phyloP scores from a whole-genome alignment of 1,140 invertebrate genomes.

The Leptopilina boulardi region DNA sequence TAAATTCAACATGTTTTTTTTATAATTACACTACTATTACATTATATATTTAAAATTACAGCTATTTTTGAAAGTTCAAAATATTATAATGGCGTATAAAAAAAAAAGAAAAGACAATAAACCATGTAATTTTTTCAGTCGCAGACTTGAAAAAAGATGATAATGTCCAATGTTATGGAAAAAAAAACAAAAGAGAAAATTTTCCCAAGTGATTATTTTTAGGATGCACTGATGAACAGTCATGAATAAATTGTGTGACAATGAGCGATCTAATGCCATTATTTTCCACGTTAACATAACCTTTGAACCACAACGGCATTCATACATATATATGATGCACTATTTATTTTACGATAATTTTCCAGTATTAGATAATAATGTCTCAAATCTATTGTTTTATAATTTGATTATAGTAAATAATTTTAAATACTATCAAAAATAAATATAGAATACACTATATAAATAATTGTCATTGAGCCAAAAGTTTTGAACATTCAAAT shows the following conservation, averaged over 20 bases:
- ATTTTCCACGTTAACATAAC: conserved; percentile 23
- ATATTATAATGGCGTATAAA: too few species aligned
- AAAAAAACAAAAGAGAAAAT: conserved; percentile 12
- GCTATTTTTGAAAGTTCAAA: too few species aligned
- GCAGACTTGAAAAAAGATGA: background rate
- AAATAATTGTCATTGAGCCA: too few species aligned
- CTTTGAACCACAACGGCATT: conserved; percentile 1
- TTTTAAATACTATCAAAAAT: too few species aligned
- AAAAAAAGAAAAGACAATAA: background rate
- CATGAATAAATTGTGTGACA: conserved; percentile 13
- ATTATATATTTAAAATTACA: too few species aligned
- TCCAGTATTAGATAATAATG: too few species aligned
- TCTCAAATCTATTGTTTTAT: too few species aligned
- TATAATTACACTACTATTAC: too few species aligned
- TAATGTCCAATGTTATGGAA: background rate
- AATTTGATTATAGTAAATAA: too few species aligned
- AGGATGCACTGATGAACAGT: conserved; percentile 2
- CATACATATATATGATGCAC: background rate
- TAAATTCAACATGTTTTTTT: too few species aligned
- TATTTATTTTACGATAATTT: background rate
- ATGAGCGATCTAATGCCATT: conserved; percentile 3
- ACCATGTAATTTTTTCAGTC: background rate
- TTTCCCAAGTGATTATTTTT: background rate
- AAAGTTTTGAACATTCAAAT: too few species aligned
- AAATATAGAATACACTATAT: too few species aligned